Evolutionary conservation across 2,888 invertebrate species (phyloP).

Genomic region (Hololepta plana): DNA sequence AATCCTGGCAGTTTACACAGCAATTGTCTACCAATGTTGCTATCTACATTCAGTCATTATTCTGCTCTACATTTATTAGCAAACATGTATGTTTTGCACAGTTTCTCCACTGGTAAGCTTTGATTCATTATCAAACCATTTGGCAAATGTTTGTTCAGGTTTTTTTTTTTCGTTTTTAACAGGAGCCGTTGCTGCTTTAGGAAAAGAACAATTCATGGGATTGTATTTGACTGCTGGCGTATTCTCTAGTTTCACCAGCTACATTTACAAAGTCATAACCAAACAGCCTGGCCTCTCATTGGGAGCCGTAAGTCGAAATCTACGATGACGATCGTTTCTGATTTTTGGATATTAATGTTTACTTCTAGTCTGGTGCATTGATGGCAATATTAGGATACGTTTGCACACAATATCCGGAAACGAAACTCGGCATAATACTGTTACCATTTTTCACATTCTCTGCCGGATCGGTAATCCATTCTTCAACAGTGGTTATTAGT

Average conservation of each 20-base stretch:
- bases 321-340: constrained; percentile 5
- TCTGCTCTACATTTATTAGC: constrained; percentile 69
- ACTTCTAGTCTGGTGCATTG: constrained; percentile 81
- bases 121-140: constrained; percentile 1
- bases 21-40: constrained; percentile 72
- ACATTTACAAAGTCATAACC: constrained; percentile 55
- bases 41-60: constrained; percentile 91
- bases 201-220: constrained; percentile 82
- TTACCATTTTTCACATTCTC: constrained; percentile 79
- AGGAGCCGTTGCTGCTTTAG: constrained; percentile 56
- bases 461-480: constrained; percentile 65
- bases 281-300: constrained; percentile 61
- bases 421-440: constrained; percentile 74
- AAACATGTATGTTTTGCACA: constrained; percentile 93
- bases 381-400: constrained; percentile 77
- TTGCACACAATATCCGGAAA: constrained; percentile 77
- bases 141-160: not conserved
- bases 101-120: constrained; percentile 42
- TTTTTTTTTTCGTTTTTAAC: constrained; percentile 7
- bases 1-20: constrained; percentile 53
- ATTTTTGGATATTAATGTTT: constrained; percentile 8
- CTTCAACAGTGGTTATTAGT: constrained; percentile 11
- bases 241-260: constrained; percentile 70
- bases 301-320: constrained; percentile 62
- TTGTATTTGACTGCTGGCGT: constrained; percentile 81